Percentiles rank a stretch among this genome's conserved stretches.
These are phyloP conservation scores for Lepidurus couesii DNA, from an alignment of 1,140 invertebrate species.

Conservation along the genomic window DNA sequence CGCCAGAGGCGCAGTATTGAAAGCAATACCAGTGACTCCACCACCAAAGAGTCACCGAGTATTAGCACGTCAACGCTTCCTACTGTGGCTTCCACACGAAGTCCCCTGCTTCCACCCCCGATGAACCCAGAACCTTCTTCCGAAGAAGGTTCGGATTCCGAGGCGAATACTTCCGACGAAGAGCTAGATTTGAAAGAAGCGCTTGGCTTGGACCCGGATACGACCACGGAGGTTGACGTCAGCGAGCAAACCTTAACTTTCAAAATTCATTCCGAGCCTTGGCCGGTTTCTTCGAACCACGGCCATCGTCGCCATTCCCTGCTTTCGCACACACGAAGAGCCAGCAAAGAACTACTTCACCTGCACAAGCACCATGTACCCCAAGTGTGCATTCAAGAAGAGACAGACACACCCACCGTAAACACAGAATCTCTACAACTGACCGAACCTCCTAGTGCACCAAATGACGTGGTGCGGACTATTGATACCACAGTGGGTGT, in stretches of 20 bases:
- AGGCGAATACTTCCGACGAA: conserved; percentile 41
- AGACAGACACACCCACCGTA: neutral
- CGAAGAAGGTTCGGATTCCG: conserved; percentile 42
- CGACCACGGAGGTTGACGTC: conserved; percentile 67
- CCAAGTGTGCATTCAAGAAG: neutral
- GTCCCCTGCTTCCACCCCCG: neutral
- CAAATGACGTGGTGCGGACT: neutral
- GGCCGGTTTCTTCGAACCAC: conserved; percentile 14
- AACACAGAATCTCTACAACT: neutral
- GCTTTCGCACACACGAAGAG: neutral
- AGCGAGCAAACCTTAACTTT: conserved; percentile 66
- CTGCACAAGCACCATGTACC: neutral
- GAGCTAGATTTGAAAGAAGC: conserved; percentile 57
- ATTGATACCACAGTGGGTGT: neutral
- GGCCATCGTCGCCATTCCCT: neutral
- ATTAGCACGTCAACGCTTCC: conserved; percentile 5
- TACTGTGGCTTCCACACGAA: neutral
- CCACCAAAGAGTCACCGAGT: conserved; percentile 33
- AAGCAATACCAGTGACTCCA: conserved; percentile 36
- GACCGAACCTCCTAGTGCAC: neutral
- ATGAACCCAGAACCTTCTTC: conserved; percentile 32
- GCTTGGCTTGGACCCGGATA: conserved; percentile 46
- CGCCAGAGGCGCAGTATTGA: conserved; percentile 55
- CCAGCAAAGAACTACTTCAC: neutral
- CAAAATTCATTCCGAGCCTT: conserved; percentile 56